A percentile compares a stretch with the other conserved stretches of the same genome.
phyloP scores from a whole-genome alignment of 2,888 invertebrate genomes.

The Caenorhabditis plicata region DNA sequence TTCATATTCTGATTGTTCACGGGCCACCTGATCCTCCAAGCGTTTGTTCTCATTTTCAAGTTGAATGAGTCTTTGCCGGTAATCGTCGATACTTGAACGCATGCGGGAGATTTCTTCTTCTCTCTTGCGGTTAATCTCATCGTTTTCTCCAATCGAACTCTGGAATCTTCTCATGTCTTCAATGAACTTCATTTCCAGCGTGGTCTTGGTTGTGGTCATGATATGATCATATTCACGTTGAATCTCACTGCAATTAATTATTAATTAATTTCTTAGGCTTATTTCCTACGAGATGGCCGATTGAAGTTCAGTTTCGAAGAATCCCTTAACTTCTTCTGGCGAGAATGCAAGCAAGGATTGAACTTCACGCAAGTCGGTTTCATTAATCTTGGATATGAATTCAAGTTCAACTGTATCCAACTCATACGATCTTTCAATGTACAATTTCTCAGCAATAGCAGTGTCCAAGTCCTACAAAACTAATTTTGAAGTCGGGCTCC shows the following conservation, averaged over 20 bases:
- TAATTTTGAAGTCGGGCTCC: neutral
- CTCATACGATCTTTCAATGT: slow-evolving; percentile 68
- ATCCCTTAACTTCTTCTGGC: slow-evolving; percentile 68
- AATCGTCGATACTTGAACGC: slow-evolving; percentile 23
- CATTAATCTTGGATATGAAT: slow-evolving; percentile 69
- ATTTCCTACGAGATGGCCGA: slow-evolving; percentile 63
- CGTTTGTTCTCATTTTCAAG: slow-evolving; percentile 27
- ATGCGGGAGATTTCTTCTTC: slow-evolving; percentile 66
- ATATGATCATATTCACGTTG: slow-evolving; percentile 68
- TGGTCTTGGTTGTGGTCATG: slow-evolving; percentile 65
- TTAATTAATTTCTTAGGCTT: neutral
- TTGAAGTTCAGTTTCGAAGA: slow-evolving; percentile 70
- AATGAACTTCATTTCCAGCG: slow-evolving; percentile 69
- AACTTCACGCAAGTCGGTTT: slow-evolving; percentile 69
- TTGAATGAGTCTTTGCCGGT: slow-evolving; percentile 25
- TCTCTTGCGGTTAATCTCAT: slow-evolving; percentile 66
- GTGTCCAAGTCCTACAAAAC: slow-evolving; percentile 11
- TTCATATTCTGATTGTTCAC: no score
- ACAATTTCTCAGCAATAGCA: slow-evolving; percentile 64
- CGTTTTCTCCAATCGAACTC: slow-evolving; percentile 69
- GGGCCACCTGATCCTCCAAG: slow-evolving; percentile 65
- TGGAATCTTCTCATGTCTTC: slow-evolving; percentile 45
- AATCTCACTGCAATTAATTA: slow-evolving; percentile 64
- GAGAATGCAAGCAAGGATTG: slow-evolving; percentile 50
- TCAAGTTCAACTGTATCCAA: slow-evolving; percentile 69